Evolutionary conservation across 2,888 invertebrate genomes (phyloP), one percentile per base, ranked within the genome.

Genomic region (Leucoptera coffeella): DNA sequence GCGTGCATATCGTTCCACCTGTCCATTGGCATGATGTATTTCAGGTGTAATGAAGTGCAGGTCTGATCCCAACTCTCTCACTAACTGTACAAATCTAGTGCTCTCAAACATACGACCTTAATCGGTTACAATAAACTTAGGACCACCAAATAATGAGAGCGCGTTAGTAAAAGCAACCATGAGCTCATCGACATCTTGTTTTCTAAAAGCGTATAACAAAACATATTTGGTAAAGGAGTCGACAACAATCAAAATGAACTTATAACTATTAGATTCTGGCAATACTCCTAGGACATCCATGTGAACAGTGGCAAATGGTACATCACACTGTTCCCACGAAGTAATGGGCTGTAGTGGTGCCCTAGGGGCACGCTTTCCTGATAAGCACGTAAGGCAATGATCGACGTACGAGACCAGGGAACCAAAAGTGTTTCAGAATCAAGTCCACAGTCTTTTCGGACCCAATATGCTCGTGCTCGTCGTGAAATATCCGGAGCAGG

Each of bases 1-100:
- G 0, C 39, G 27, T 2, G 24, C 7, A 12, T 39, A 38, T 1
- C 37, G 15, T 12, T 39, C 37, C 1, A 26, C 36, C 10, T 38
- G 37, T 0, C 36, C 37, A 9, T 39, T 35, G 0, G 31, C 19
- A 1, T 39, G 34, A 12, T 39, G 38, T 37, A 38, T n/a, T n/a
- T n/a, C n/a, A n/a, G n/a, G n/a, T n/a, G n/a, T n/a, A n/a, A n/a
- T n/a, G n/a, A n/a, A n/a, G 37, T 7, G 34, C 36, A 0, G 37
- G 34, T 36, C 28, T 13, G 12, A 8, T 2, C 33, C 31, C 4
- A 33, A 9, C 8, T 15, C 24, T 2, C 8, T n/a, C 4, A 26
- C 22, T 28, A 23, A 29, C 1, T 6, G 7, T 3, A 10, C 10
- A 13, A 33, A 33, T 1, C 11, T 21, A 5, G 11, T 8, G 3